Base-by-base conservation (phyloP, 2,797 vertebrate species). In the Phataginus tetradactyla region DNA sequence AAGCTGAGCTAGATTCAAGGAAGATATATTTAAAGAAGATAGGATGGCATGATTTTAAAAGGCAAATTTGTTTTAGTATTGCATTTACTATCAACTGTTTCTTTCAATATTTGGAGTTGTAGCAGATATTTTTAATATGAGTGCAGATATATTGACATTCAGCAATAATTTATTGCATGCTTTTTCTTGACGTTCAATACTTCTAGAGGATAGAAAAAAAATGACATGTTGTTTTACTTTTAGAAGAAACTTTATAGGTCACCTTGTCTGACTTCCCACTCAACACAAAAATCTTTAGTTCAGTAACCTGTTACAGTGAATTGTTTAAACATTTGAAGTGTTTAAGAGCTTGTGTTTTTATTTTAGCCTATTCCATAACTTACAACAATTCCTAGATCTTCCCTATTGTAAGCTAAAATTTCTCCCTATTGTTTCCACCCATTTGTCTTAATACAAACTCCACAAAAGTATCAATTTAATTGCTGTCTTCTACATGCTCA, bases 11-110 rank as follows among this genome's bases (percentile, higher is more conserved):
- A 74, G 55, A 80, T 85, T 3, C n/a, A 84, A 78, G 32, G 49
- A 83, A 92, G 20, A 27, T 21, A 20, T 20, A 80, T 64, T 95
- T 37, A 94, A 90, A 59, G 4, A 87, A 75, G 57, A 80, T 69
- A 75, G 13, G 0, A 7, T 68, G n/a, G 15, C n/a, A 45, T 63
- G 4, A 61, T 87, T 95, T 75, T 64, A 86, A 90, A 93, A 42
- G 32, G 20, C 69, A 87, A 86, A 90, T 96, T 85, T 90, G 14
- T 90, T 93, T 14, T 83, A 71, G 29, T 29, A 69, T 79, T 59
- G 68, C 21, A 89, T 64, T 71, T 42, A 96, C 59, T 81, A 18
- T 25, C 92, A 90, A 77, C 23, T 32, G 9, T 83, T 89, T 61
- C 42, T 59, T 45, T 51, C 15, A 86, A 74, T 78, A 59, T 34